Base-by-base conservation (phyloP, 2,888 invertebrate genomes). In the Archips xylosteana region DNA sequence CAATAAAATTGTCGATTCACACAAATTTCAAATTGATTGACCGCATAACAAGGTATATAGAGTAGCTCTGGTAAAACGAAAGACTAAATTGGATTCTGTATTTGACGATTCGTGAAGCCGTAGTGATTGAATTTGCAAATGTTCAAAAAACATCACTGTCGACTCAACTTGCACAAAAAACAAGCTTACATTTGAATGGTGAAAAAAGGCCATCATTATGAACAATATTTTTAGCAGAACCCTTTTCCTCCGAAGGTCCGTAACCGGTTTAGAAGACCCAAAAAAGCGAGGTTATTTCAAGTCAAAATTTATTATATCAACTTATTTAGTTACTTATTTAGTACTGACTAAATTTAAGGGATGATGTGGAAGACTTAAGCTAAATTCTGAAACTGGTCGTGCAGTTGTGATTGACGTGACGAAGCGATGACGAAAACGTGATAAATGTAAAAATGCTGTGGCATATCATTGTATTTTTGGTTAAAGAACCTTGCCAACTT, bases 221-320 rank as follows among this genome's bases (percentile, higher is more conserved):
- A 62, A 45, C 6, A 12, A 39, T 23, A 54, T 39, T 23, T 15
- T 66, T 15, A 9, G 39, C 39, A 15, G 15, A 39, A 39, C 54
- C 39, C 15, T 54, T 66, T 54, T 39, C 2, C 54, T 66, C 23
- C 15, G 65, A 13, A 39, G 45, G 45, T 12, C 12, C 45, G 23
- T 45, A 62, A 62, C 62, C 45, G 62, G 62, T 62, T 62, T 23
- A 12, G 15, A 23, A 62, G 42, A 32, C 54, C 65, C 65, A 13
- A 66, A 13, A 66, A 39, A 12, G 39, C 65, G 54, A 66, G 54
- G 36, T 42, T 15, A 23, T 15, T 47, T 32, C 12, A 65, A 65
- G 23, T 45, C 23, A 45, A 45, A 62, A 62, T 62, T 51, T 54
- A 54, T 54, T 15, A 54, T 2, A 15, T 15, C 15, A 23, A 54